These are phyloP conservation scores for Heliconius hortense DNA, from an alignment of 2,888 invertebrate genomes.

Conservation along the genomic window DNA sequence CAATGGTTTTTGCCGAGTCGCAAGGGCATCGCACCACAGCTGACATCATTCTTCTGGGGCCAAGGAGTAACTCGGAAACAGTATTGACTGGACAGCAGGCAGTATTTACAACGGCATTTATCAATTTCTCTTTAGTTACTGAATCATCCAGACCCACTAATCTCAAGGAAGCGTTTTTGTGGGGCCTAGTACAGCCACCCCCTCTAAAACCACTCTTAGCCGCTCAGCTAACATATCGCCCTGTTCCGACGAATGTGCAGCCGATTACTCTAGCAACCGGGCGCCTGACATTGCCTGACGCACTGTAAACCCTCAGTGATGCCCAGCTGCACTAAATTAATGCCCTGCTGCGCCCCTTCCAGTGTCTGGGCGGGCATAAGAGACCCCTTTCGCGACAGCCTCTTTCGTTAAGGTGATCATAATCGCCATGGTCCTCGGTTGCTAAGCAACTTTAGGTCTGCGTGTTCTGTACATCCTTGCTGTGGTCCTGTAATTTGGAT, in stretches of 20 bases:
- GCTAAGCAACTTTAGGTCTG: slow-evolving; percentile 15
- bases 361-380: slow-evolving; percentile 5
- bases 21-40: too few relatives aligned
- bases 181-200: too few relatives aligned
- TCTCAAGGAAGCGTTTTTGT: too few relatives aligned
- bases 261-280: slow-evolving; percentile 3
- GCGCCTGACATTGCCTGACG: slow-evolving; percentile 10
- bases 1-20: too few relatives aligned
- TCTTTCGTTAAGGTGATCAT: not conserved
- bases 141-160: too few relatives aligned
- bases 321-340: not conserved
- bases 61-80: too few relatives aligned
- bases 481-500: not conserved
- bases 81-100: too few relatives aligned
- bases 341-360: not conserved
- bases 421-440: too few relatives aligned
- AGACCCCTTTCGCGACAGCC: not conserved
- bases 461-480: not conserved
- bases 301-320: not conserved
- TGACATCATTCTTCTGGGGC: too few relatives aligned
- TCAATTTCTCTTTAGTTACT: too few relatives aligned
- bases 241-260: not conserved
- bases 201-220: not conserved
- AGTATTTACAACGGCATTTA: too few relatives aligned
- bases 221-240: slow-evolving; percentile 8